Evolutionary conservation across 2,888 invertebrate genomes (phyloP), one percentile per base, ranked within the genome.

Genomic region (Mythimna vitellina): DNA sequence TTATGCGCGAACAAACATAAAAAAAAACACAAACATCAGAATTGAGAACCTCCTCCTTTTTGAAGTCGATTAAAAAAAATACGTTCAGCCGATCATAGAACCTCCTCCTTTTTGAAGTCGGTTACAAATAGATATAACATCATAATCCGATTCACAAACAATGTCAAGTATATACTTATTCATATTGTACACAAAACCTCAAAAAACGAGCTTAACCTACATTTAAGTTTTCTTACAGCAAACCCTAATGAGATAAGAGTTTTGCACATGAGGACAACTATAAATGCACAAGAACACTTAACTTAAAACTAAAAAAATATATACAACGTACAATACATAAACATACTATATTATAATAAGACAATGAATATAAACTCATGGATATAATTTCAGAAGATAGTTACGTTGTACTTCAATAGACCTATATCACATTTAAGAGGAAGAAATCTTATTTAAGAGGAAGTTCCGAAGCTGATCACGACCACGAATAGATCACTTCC

Each of bases 401-500:
- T 14, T 46, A 25, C 38, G 17, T 20, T 25, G 54, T 3, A n/a
- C 3, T 56, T 14, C 14, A 9, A 17, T 14, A 3, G 8, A 51
- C 25, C 22, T 29, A 57, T 10, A 17, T 57, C n/a, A 42, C 65
- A 62, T 65, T 38, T 46, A 25, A 63, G 29, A 12, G 38, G 65
- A 63, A 57, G 20, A n/a, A 25, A 35, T 57, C n/a, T 49, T 68
- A 62, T 65, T 38, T 46, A 25, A 63, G 29, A 12, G 38, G 65
- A 63, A 57, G 20, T 38, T n/a, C 12, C 12, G 25, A 17, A 54
- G 20, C 53, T 12, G 58, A 17, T 32, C 56, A 57, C 25, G 54
- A 54, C 70, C 70, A 61, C 46, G 60, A 70, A 70, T 78, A 62
- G 69, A 60, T 60, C 10, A 60, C 63, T 56, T 78, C 73, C 79